Base-by-base conservation (phyloP, 2,888 invertebrate genomes). In the Parnassius smintheus region DNA sequence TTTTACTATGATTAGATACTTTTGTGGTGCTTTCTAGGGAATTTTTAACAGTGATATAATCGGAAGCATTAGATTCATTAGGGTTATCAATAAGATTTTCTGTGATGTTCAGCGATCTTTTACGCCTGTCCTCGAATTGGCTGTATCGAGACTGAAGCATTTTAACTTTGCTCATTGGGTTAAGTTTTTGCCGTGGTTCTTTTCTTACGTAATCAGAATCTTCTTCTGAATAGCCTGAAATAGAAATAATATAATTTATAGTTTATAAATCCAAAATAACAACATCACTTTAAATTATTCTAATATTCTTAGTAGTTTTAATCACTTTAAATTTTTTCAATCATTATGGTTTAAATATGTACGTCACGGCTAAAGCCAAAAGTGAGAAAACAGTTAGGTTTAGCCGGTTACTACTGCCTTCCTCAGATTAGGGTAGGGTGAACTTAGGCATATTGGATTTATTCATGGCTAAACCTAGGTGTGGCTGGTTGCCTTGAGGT, bases 171-270 rank as follows among this genome's bases (percentile, higher is more conserved):
- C 56, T 56, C 10, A 50, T 25, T 7, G 56, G 45, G 7, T 48
- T 51, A 10, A 52, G 10, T 62, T 64, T 66, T 2, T 53, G 58
- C 2, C 50, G 60, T 2, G 50, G 7, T 22, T 68, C 69, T 61
- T 66, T 66, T 56, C 63, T 48, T 13, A 62, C 2, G 22, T 70
- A 69, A 0, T 73, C 74, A 7, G 68, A 50, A 0, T 81, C 81
- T 70, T 85, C 85, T 0, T 81, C 78, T 0, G 81, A 78, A n/a
- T 69, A 69, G 3, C 69, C 72, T 0, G 56, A 76, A 78, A 69
- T 7, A 65, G 12, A 46, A 44, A 0, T 35, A 7, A 35, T 35
- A 35, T 35, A 7, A 7, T 35, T 35, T 35, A 35, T 35, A 35
- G 0, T 25, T 25, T 25, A 25, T 3, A 35, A 25, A 25, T 0